Conservation (phyloP, 2,888 invertebrate species). For the Villa cingulata region DNA sequence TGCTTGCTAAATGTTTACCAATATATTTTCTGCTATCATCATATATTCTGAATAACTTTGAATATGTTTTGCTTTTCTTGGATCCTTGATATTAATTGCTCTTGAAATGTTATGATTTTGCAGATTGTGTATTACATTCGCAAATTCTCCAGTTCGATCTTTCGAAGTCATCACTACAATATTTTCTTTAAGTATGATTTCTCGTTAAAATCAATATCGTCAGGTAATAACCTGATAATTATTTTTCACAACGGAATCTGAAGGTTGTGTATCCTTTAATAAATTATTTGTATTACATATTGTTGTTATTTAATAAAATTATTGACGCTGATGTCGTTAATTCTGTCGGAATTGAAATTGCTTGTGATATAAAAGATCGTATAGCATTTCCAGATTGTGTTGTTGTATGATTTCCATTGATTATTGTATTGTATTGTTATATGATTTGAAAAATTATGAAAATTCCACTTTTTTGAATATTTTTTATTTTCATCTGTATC, state of each 20-base stretch:
- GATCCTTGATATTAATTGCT: slow-evolving; percentile 57
- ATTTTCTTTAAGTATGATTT: slow-evolving; percentile 29
- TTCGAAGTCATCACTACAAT: slow-evolving; percentile 65
- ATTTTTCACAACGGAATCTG: not conserved
- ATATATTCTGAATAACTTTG: slow-evolving; percentile 88
- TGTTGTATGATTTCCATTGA: slow-evolving; percentile 29
- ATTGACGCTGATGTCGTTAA: slow-evolving; percentile 19
- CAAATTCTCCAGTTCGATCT: slow-evolving; percentile 85
- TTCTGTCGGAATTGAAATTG: slow-evolving; percentile 17
- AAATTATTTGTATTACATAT: not conserved
- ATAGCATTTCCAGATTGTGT: slow-evolving; percentile 31
- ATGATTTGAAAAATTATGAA: slow-evolving; percentile 27
- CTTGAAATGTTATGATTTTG: slow-evolving; percentile 69
- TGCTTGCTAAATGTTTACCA: slow-evolving; percentile 89
- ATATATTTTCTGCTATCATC: slow-evolving; percentile 83
- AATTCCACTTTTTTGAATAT: slow-evolving; percentile 33
- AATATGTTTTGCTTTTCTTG: slow-evolving; percentile 61
- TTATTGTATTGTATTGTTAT: slow-evolving; percentile 27
- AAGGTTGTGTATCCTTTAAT: not conserved
- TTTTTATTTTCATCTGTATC: slow-evolving; percentile 32
- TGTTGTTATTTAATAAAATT: not conserved
- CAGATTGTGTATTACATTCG: slow-evolving; percentile 76
- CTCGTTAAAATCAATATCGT: slow-evolving; percentile 14
- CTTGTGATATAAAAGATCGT: slow-evolving; percentile 31
- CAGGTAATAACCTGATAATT: not conserved